Base-by-base conservation (phyloP, 2,113 vertebrate genomes). In the Catharus minimus region DNA sequence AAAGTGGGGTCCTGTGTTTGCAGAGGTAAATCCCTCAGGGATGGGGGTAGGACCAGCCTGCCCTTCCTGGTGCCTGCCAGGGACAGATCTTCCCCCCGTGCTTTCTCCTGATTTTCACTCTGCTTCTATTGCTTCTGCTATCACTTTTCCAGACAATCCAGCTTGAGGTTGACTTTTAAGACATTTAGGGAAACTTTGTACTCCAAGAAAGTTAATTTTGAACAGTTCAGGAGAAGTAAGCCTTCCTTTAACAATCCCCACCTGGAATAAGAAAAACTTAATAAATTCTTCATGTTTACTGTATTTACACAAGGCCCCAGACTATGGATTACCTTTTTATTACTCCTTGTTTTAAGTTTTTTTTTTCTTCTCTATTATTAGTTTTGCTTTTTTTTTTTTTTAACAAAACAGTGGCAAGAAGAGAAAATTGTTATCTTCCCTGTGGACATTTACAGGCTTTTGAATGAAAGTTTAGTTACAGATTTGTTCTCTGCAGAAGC, bases 311-410 rank as follows among this genome's bases (percentile, higher is more conserved):
- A 89, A 94, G 82, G 89, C 93, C 93, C 95, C 94, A 94, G 94
- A 94, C 95, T 97, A 96, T 96, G 95, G 96, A 96, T 97, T 97
- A 94, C 23, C 93, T 96, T 96, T 97, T 98, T 97, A 97, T 97
- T 97, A 97, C 94, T 97, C 90, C 94, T 94, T 96, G 95, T 97
- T 96, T 90, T 94, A 93, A 88, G 94, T 66, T 81, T 95, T 81
- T 95, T 93, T 96, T 30, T 20, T 1, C 79, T 94, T 1, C 81
- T 94, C 95, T 96, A 96, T 97, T 97, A 97, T 95, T 96, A 95
- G 91, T 7, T 46, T 13, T 30, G 44, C 39, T 49, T 10, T 8
- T 14, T n/a, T 32, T n/a, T 93, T 97, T 96, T 97, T 79, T 93
- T 90, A 86, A 90, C 94, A 97, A 96, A 97, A 95, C 88, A 95